These are phyloP conservation scores for Copidosoma aretas DNA, from an alignment of 2,888 invertebrate species.

Conservation along the genomic window DNA sequence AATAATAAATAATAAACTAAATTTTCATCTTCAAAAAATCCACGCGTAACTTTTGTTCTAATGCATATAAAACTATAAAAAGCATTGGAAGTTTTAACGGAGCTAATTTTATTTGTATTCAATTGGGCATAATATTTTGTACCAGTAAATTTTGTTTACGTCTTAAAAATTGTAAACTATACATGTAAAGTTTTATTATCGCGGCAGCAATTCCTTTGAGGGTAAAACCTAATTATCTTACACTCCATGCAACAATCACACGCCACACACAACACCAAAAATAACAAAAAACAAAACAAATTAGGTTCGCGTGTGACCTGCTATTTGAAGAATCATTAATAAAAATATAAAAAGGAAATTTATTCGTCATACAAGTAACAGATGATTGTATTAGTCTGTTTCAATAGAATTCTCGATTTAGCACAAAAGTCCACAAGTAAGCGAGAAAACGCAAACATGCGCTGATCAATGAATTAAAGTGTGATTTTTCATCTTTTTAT, in stretches of 20 bases:
- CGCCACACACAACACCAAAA: conserved; percentile 41
- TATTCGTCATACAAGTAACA: neutral
- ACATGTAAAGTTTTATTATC: too few species aligned
- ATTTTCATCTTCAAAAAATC: too few species aligned
- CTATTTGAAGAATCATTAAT: neutral
- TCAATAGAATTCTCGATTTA: conserved; percentile 15
- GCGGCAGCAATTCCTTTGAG: too few species aligned
- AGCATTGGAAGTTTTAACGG: too few species aligned
- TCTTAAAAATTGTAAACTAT: too few species aligned
- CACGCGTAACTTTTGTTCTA: too few species aligned
- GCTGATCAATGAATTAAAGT: conserved; percentile 45
- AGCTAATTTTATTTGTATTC: too few species aligned
- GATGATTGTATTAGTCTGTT: neutral
- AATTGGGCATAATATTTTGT: too few species aligned
- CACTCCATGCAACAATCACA: conserved; percentile 53
- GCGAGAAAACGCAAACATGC: conserved; percentile 46
- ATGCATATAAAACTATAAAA: too few species aligned
- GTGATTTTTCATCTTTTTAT: neutral
- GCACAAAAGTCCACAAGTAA: conserved; percentile 5
- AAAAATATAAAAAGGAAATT: neutral
- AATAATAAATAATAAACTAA: too few species aligned
- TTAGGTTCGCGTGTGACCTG: conserved; percentile 9
- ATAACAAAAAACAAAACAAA: conserved; percentile 46
- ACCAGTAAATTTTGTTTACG: too few species aligned
- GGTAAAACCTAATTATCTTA: too few species aligned